Evolutionary conservation across 2,113 vertebrate species (phyloP), one percentile per base, ranked within the genome.

Genomic region (Semnornis frantzii): DNA sequence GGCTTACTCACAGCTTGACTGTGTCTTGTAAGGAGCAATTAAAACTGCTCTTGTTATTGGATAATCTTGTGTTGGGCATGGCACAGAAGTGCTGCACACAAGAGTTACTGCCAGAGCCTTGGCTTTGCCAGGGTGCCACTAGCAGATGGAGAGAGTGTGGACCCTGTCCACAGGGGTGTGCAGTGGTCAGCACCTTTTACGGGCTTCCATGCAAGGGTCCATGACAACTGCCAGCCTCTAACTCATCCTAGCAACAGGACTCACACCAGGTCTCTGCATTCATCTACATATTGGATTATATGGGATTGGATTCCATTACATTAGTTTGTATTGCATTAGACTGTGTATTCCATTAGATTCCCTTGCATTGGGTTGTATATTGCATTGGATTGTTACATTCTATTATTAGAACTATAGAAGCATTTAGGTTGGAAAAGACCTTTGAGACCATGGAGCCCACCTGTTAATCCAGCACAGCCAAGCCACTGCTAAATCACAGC

Each of bases 51-150:
- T 37, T 37, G 37, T 37, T 37, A 37, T 62, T 57, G 79, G 33
- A 15, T 54, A 52, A n/a, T 31, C 5, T 4, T 20, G 54, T 1
- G 0, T 21, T 54, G 4, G 2, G 64, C 27, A n/a, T 3, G 27
- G 18, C 66, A 25, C 7, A 25, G 62, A 30, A 7, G 5, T 15
- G 24, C 46, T 57, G 62, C 34, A 39, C 62, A n/a, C 21, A 25
- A 42, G 33, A 59, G 37, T 1, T 66, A 28, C 44, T 60, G 12
- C 34, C 65, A 60, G 15, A 46, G 37, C 74, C 18, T 65, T 79
- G 88, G n/a, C 34, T 79, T 55, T 52, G 65, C 27, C 44, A 21
- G 44, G 44, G 24, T 57, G 63, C 39, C 63, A 50, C 11, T 69
- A 69, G 33, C 63, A 80, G 57, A 13, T 31, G 25, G 10, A 10